phyloP scores from a whole-genome alignment of 2,888 invertebrate genomes.

The Copidosoma aretas region DNA sequence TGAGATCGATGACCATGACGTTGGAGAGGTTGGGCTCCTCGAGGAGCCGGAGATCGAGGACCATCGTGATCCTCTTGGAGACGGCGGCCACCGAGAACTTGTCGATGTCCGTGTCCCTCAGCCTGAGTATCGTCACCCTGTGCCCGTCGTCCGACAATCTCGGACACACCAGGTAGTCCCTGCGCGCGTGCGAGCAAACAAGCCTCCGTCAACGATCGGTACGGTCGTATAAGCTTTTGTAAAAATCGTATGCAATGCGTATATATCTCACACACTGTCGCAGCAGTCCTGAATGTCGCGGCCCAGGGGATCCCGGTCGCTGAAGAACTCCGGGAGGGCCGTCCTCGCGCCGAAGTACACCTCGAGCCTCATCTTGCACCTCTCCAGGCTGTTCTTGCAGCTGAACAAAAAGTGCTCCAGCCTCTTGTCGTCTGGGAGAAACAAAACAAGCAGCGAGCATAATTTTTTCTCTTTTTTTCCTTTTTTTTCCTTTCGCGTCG shows the following conservation, averaged over 20 bases:
- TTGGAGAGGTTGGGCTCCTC: slow-evolving; percentile 54
- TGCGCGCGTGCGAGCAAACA: slow-evolving; percentile 32
- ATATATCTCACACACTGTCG: slow-evolving; percentile 51
- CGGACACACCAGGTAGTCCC: slow-evolving; percentile 58
- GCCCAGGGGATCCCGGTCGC: slow-evolving; percentile 55
- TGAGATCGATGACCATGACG: slow-evolving; percentile 58
- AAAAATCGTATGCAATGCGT: no score
- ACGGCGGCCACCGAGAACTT: slow-evolving; percentile 55
- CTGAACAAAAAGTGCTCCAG: slow-evolving; percentile 59
- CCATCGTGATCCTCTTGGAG: slow-evolving; percentile 57
- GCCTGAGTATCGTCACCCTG: slow-evolving; percentile 55
- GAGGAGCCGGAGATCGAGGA: slow-evolving; percentile 55
- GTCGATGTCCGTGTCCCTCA: slow-evolving; percentile 52
- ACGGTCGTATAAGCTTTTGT: no score
- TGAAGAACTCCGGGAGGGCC: slow-evolving; percentile 59
- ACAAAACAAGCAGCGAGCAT: neutral
- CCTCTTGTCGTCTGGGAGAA: slow-evolving; percentile 54
- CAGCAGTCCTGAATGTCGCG: slow-evolving; percentile 55
- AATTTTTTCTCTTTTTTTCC: neutral
- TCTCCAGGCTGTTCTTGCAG: slow-evolving; percentile 61
- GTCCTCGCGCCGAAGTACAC: slow-evolving; percentile 59
- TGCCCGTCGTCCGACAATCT: slow-evolving; percentile 58
- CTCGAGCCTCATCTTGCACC: slow-evolving; percentile 59
- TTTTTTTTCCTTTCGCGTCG: neutral
- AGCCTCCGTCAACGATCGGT: neutral